A percentile compares a stretch with the other conserved stretches of the same genome.
phyloP scores from a whole-genome alignment of 1,140 invertebrate species.

The Monochamus saltuarius region DNA sequence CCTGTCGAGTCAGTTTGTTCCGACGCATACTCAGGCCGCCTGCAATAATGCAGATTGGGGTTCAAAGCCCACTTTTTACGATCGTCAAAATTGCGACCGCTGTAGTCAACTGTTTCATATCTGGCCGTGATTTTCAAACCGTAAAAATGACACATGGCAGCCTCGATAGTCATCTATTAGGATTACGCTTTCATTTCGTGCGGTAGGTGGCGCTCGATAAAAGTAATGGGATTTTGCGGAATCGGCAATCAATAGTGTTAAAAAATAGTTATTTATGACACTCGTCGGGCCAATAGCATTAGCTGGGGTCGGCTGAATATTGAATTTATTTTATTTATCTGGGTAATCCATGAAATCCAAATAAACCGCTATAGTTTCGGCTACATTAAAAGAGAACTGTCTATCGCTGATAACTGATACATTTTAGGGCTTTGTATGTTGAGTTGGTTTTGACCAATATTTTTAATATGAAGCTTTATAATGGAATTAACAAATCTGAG shows the following conservation, averaged over 20 bases:
- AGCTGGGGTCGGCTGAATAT: too few relatives aligned
- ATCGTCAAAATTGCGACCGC: slow-evolving; percentile 18
- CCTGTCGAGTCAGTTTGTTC: slow-evolving; percentile 3
- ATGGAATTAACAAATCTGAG: too few relatives aligned
- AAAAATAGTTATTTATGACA: too few relatives aligned
- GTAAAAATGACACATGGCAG: slow-evolving; percentile 18
- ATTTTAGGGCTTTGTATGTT: too few relatives aligned
- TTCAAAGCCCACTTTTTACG: slow-evolving; percentile 19
- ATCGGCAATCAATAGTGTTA: slow-evolving; percentile 4
- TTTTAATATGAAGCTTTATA: too few relatives aligned
- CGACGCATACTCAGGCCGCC: slow-evolving; percentile 1
- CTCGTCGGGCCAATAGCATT: too few relatives aligned
- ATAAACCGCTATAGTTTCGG: too few relatives aligned
- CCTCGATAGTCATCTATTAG: slow-evolving; percentile 12
- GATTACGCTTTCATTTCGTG: slow-evolving; percentile 12
- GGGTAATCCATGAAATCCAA: too few relatives aligned
- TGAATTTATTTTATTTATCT: too few relatives aligned
- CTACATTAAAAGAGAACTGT: too few relatives aligned
- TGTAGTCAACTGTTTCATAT: slow-evolving; percentile 2
- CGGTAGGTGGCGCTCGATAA: neutral
- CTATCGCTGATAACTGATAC: too few relatives aligned
- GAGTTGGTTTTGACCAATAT: too few relatives aligned
- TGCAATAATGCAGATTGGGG: slow-evolving; percentile 11
- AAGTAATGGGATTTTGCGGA: neutral
- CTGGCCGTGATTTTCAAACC: slow-evolving; percentile 13